phyloP scores from a whole-genome alignment of 2,797 vertebrate genomes.

The Euthynnus affinis region DNA sequence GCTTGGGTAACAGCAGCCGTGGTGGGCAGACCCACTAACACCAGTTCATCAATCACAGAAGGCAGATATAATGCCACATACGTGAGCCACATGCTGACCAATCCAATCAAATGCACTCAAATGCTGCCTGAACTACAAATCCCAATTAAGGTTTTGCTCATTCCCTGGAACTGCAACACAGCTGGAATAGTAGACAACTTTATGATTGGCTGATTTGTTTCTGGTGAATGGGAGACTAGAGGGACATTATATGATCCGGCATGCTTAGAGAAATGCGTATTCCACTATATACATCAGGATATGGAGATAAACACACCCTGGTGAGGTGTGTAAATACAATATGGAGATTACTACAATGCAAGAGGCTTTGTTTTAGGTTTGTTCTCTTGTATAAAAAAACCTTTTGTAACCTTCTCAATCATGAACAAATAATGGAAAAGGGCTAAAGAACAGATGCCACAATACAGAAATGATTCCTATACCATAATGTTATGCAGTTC shows the following conservation, averaged over 20 bases:
- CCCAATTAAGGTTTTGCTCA: constrained; percentile 42
- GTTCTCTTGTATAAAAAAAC: constrained; percentile 1
- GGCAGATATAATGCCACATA: constrained; percentile 51
- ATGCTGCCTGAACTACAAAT: constrained; percentile 41
- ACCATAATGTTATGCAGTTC: constrained; percentile 32
- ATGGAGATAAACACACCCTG: constrained; percentile 41
- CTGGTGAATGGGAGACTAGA: constrained; percentile 29
- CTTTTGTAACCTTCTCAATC: constrained; percentile 57
- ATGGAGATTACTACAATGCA: constrained; percentile 49
- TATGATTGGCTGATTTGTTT: constrained; percentile 36
- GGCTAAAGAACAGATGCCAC: constrained; percentile 11
- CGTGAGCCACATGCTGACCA: constrained; percentile 68
- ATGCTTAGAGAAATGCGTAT: constrained; percentile 14
- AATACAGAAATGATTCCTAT: constrained; percentile 9
- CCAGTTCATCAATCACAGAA: constrained; percentile 73
- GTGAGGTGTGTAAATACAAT: constrained; percentile 49
- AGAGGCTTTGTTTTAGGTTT: constrained; percentile 36
- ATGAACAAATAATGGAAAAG: constrained; percentile 24
- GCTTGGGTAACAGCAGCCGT: constrained; percentile 55
- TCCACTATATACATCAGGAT: constrained; percentile 12
- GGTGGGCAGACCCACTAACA: constrained; percentile 59
- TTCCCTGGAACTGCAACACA: constrained; percentile 26
- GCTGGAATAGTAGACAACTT: constrained; percentile 20
- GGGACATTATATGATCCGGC: background rate
- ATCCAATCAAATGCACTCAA: constrained; percentile 57